Base-by-base conservation (phyloP, 2,797 vertebrate species). In the Champsocephalus gunnari region DNA sequence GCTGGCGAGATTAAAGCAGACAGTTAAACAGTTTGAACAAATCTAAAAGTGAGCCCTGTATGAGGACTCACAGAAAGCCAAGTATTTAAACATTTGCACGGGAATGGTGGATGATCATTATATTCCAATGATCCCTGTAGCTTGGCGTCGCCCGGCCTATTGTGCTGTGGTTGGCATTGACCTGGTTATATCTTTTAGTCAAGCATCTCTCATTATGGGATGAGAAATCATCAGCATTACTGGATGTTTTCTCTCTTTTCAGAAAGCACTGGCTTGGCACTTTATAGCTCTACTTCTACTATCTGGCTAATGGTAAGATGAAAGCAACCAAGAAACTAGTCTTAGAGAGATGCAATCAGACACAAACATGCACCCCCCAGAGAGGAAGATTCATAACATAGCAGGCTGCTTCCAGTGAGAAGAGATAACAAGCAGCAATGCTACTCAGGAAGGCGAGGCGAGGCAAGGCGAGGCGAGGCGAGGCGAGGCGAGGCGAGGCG, bases 291-390 rank as follows among this genome's bases (percentile, higher is more conserved):
- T 69, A 12, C 38, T 56, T 71, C 45, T 5, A 10, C 41, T 5
- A 10, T 68, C 4, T 73, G 41, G 49, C 54, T 53, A 60, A 67
- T 62, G 51, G 51, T 28, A 56, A 75, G 64, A 81, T 87, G 68
- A 82, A 90, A 75, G 50, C 62, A 74, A 44, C 32, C 48, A n/a
- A 38, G 56, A 32, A 75, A 64, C 68, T 65, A 51, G 71, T 85
- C 50, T 61, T 55, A 53, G 53, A 74, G 12, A 19, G 16, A 62
- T 60, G 19, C 56, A 75, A 65, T 66, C 55, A 75, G 19, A 76
- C 38, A 64, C 38, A 75, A 62, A 76, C 47, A 64, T 1, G 3
- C 24, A 44, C 19, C 43, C 56, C 56, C 13, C 5, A 12, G 51
- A 56, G 41, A 65, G 56, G 44, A 65, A 5, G 67, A 44, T 80